Conservation (phyloP, 2,797 vertebrate genomes). For the Choloepus didactylus region DNA sequence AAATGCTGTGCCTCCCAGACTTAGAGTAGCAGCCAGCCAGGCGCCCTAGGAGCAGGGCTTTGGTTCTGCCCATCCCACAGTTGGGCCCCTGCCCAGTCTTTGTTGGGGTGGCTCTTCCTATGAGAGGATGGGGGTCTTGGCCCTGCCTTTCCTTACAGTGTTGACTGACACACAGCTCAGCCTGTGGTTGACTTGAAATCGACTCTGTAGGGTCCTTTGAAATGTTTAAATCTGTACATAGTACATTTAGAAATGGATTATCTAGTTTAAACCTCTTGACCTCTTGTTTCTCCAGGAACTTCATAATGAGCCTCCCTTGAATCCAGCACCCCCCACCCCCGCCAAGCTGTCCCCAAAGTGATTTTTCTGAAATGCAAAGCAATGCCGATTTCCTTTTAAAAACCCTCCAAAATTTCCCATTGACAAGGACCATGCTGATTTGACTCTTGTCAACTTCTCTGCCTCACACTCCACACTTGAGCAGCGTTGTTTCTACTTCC, state of each 20-base stretch:
- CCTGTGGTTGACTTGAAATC: neutral
- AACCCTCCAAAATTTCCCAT: neutral
- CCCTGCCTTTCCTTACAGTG: neutral
- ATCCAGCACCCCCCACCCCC: neutral
- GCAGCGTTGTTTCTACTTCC: neutral
- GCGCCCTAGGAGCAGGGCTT: neutral
- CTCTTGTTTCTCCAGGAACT: slow-evolving; percentile 55
- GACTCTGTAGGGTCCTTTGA: neutral
- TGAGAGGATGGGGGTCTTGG: neutral
- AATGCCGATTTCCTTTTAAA: slow-evolving; percentile 21
- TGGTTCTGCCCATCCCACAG: neutral
- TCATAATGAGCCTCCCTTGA: slow-evolving; percentile 9
- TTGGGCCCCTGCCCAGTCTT: neutral
- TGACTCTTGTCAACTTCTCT: neutral
- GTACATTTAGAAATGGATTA: neutral
- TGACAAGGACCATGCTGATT: neutral
- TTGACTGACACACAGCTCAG: neutral
- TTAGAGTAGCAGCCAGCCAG: neutral
- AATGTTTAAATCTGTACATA: slow-evolving; percentile 33
- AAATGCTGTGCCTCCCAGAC: neutral
- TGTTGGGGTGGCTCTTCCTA: neutral
- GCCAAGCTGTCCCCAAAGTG: neutral
- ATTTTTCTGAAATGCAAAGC: slow-evolving; percentile 56
- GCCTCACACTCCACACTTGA: neutral
- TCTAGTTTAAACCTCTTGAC: slow-evolving; percentile 11